These are phyloP conservation scores for Drosophila elegans DNA, from an alignment of 1,140 invertebrate species.

Conservation along the genomic window DNA sequence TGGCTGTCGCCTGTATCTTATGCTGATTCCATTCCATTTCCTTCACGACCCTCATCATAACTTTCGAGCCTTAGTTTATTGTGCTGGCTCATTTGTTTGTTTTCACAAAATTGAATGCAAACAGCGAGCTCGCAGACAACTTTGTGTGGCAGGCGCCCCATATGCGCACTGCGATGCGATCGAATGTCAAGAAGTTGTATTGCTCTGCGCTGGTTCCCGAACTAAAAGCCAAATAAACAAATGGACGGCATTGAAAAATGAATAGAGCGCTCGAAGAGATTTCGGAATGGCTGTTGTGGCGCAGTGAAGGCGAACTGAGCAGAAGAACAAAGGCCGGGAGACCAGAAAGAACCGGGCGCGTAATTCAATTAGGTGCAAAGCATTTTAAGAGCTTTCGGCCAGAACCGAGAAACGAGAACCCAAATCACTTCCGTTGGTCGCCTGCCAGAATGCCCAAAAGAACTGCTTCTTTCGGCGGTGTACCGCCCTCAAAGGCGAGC, in stretches of 20 bases:
- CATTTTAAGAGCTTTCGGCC: conserved; percentile 49
- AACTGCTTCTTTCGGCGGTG: conserved; percentile 25
- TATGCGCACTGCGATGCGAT: conserved; percentile 45
- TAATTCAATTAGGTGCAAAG: conserved; percentile 68
- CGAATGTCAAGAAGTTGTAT: conserved; percentile 64
- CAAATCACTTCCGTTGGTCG: conserved; percentile 42
- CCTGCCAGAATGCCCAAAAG: conserved; percentile 38
- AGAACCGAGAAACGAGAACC: conserved; percentile 24
- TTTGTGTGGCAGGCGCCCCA: conserved; percentile 62
- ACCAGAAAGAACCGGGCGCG: conserved; percentile 13
- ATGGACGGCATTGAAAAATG: conserved; percentile 51
- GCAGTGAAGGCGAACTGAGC: conserved; percentile 10
- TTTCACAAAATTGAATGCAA: conserved; percentile 43
- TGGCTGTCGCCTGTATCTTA: conserved; percentile 29
- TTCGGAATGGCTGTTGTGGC: conserved; percentile 35
- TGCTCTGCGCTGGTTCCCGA: conserved; percentile 12
- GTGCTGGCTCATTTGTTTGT: conserved; percentile 44
- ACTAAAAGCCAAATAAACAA: conserved; percentile 62
- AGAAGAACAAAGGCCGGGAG: conserved; percentile 26
- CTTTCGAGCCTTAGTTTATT: conserved; percentile 50
- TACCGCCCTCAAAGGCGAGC: conserved; percentile 30
- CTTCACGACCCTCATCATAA: conserved; percentile 67
- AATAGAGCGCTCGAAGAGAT: conserved; percentile 34
- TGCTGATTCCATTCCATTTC: conserved; percentile 34
- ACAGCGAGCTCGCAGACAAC: conserved; percentile 32